These are phyloP conservation scores for Protobothrops mucrosquamatus DNA, from an alignment of 2,113 vertebrate species.

Conservation along the genomic window DNA sequence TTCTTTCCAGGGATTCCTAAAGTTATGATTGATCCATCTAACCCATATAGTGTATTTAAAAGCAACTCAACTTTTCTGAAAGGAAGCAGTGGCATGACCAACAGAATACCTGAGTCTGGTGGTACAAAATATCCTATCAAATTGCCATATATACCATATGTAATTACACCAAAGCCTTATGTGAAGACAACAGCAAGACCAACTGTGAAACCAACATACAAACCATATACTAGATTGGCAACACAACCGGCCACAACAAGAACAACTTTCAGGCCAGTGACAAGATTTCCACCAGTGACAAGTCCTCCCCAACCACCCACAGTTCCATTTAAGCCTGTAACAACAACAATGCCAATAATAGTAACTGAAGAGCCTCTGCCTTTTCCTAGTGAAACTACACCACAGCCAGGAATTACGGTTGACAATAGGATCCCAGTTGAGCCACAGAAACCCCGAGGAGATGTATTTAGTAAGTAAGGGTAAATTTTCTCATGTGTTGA, in stretches of 20 bases:
- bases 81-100: constrained; percentile 61
- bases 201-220: constrained; percentile 43
- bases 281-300: constrained; percentile 38
- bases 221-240: constrained; percentile 65
- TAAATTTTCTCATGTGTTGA: neutral
- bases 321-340: constrained; percentile 26
- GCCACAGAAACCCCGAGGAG: constrained; percentile 89
- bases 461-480: constrained; percentile 90
- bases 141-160: constrained; percentile 48
- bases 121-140: constrained; percentile 69
- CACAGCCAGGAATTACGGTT: constrained; percentile 57
- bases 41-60: constrained; percentile 54
- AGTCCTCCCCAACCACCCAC: constrained; percentile 27
- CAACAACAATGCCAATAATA: constrained; percentile 24
- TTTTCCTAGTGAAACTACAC: constrained; percentile 51
- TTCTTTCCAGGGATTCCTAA: constrained; percentile 74
- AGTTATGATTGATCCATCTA: constrained; percentile 77
- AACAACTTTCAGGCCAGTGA: constrained; percentile 32
- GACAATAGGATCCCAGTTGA: constrained; percentile 89
- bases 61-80: constrained; percentile 42
- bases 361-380: constrained; percentile 40
- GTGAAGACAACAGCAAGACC: constrained; percentile 58
- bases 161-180: constrained; percentile 62
- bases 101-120: constrained; percentile 74
- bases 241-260: neutral